Conservation (phyloP, 2,113 vertebrate species). For the Cryptomyrus ogoouensis region DNA sequence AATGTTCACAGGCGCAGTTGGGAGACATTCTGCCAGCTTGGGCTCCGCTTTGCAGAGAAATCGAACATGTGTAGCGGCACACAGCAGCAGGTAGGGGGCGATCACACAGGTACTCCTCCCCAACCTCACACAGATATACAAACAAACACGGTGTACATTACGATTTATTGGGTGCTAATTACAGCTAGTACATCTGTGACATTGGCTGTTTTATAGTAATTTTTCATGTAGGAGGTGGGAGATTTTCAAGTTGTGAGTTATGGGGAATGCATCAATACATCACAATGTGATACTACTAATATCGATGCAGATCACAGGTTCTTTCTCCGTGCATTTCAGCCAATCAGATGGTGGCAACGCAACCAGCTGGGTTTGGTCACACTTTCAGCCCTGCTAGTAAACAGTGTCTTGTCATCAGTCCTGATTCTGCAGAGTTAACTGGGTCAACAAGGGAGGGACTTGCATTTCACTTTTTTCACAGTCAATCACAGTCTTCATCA, state of each 20-base stretch:
- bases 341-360: too few relatives aligned
- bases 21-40: conserved; percentile 15
- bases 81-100: not conserved
- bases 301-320: not conserved
- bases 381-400: too few relatives aligned
- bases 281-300: not conserved
- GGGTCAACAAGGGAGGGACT: too few relatives aligned
- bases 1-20: conserved; percentile 30
- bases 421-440: too few relatives aligned
- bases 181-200: not conserved
- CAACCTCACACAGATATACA: not conserved
- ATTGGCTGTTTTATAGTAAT: not conserved
- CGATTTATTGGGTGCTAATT: not conserved
- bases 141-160: not conserved
- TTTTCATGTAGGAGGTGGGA: not conserved
- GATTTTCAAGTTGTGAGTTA: not conserved
- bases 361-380: too few relatives aligned
- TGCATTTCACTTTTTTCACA: too few relatives aligned
- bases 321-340: not conserved
- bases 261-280: not conserved
- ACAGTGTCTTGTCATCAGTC: too few relatives aligned
- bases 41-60: not conserved
- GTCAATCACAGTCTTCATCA: too few relatives aligned
- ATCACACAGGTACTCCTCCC: not conserved
- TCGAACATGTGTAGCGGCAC: not conserved